Evolutionary conservation across 2,113 vertebrate genomes (phyloP).

Genomic region (Labeo catla): DNA sequence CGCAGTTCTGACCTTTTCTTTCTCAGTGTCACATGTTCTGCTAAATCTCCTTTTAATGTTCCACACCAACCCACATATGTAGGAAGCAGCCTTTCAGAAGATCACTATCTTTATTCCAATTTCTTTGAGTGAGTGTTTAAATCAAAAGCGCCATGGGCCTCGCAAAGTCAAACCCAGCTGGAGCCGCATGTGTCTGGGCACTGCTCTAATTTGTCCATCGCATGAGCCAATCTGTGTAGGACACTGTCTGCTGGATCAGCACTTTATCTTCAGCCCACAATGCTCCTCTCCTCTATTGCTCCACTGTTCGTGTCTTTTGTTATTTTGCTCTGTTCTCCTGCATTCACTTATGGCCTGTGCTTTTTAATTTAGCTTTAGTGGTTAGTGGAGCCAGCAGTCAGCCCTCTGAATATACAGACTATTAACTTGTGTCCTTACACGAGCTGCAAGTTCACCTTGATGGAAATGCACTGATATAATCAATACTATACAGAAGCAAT

Average conservation of each 20-base stretch:
- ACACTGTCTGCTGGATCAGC: constrained; percentile 63
- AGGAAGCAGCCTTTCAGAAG: background rate
- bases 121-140: constrained; percentile 26
- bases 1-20: too few relatives aligned
- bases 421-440: constrained; percentile 47
- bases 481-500: constrained; percentile 66
- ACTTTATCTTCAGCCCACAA: constrained; percentile 35
- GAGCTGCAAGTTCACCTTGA: constrained; percentile 66
- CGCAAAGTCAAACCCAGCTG: constrained; percentile 11
- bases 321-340: constrained; percentile 41
- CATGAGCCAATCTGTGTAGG: constrained; percentile 54
- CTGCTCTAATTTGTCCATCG: constrained; percentile 46
- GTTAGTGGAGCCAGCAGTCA: constrained; percentile 57
- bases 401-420: constrained; percentile 34
- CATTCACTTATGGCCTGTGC: constrained; percentile 47
- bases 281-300: background rate
- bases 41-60: background rate
- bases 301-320: constrained; percentile 12
- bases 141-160: constrained; percentile 5
- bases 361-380: constrained; percentile 55
- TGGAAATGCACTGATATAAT: constrained; percentile 69
- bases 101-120: constrained; percentile 7
- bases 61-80: background rate
- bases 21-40: background rate
- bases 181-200: constrained; percentile 41